Evolutionary conservation across 2,113 vertebrate species (phyloP).

Genomic region (Petromus typicus): DNA sequence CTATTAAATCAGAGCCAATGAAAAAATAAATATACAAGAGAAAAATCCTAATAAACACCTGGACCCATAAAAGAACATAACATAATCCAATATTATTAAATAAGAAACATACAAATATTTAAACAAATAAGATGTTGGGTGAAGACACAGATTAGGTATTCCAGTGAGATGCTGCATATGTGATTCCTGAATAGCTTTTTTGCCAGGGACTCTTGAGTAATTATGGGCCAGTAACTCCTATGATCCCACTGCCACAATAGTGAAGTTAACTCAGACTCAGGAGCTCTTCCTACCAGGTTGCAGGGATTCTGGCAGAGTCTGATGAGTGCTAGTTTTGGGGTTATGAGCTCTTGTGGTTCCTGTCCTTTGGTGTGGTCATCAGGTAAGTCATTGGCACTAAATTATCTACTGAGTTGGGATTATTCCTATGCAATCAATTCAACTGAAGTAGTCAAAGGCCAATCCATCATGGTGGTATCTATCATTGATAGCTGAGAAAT

Average conservation of each 20-base stretch:
- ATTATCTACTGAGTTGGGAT: not conserved
- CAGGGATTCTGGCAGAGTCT: not conserved
- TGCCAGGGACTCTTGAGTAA: not conserved
- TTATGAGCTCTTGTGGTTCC: not conserved
- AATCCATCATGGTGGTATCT: not conserved
- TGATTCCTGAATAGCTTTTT: not conserved
- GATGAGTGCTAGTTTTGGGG: not conserved
- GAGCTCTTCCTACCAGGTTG: not conserved
- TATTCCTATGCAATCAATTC: not conserved
- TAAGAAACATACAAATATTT: not conserved
- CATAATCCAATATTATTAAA: not conserved
- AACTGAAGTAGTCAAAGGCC: not conserved
- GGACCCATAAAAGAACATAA: not conserved
- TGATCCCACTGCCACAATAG: not conserved
- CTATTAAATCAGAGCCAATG: not conserved
- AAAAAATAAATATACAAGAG: not conserved
- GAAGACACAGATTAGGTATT: not conserved
- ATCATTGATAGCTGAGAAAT: not conserved
- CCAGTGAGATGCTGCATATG: not conserved
- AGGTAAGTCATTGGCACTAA: not conserved
- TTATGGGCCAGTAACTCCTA: not conserved
- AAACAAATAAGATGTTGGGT: not conserved
- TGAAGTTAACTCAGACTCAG: not conserved
- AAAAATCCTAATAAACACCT: not conserved
- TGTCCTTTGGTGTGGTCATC: not conserved